These are phyloP conservation scores for Halichoerus grypus DNA, from an alignment of 2,113 vertebrate species.

Conservation along the genomic window DNA sequence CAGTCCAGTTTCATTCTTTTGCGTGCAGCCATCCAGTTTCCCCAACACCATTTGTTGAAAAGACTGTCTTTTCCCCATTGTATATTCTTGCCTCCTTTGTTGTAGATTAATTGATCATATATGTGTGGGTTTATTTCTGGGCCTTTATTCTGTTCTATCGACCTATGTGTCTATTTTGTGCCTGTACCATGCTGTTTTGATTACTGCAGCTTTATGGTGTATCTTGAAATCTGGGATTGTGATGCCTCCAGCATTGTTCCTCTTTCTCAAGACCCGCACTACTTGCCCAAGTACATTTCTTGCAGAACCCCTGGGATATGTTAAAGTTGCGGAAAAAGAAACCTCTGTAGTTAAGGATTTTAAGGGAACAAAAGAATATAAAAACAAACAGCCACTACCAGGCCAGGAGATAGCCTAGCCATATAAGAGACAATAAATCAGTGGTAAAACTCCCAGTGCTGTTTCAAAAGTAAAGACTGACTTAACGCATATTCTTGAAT, in stretches of 20 bases:
- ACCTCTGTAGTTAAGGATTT: not conserved
- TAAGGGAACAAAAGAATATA: not conserved
- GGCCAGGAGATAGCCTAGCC: not conserved
- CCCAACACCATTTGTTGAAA: not conserved
- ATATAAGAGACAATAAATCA: not conserved
- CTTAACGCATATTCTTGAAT: not conserved
- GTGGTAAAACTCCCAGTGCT: not conserved
- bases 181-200: not conserved
- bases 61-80: not conserved
- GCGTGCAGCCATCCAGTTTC: not conserved
- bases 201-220: not conserved
- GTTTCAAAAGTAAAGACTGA: not conserved
- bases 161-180: not conserved
- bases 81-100: not conserved
- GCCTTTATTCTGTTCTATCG: not conserved
- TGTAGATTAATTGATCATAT: not conserved
- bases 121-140: not conserved
- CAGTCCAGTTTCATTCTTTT: not conserved
- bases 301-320: not conserved
- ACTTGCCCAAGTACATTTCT: not conserved
- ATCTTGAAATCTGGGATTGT: not conserved
- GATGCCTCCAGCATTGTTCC: not conserved
- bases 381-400: not conserved
- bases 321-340: not conserved
- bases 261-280: not conserved